Base-by-base conservation (phyloP, 2,888 invertebrate species). In the Polydrusus cervinus region DNA sequence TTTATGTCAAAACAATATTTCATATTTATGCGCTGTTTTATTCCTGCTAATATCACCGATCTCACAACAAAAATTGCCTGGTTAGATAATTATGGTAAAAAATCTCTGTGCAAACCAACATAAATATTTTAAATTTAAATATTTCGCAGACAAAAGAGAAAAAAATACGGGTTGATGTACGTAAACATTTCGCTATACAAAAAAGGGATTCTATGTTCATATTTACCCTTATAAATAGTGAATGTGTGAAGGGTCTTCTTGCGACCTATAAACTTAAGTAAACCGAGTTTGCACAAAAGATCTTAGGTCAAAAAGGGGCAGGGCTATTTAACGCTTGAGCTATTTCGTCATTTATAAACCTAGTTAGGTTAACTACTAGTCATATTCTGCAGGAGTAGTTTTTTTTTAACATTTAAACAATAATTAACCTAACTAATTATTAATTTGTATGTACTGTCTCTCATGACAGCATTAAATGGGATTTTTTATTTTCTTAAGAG, bases 191-290 rank as follows among this genome's bases (percentile, higher is more conserved):
- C 0, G 34, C 55, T 34, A 9, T 8, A 34, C 13, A 14, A 9
- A 55, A 55, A 34, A 55, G 30, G 55, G 55, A 55, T 34, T 20
- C 51, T 30, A 14, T 34, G 34, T 55, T 14, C 55, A 20, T 34
- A 55, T 34, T 34, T 34, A 51, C 51, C 20, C 20, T 51, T 20
- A 51, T 20, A 20, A 20, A 18, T 51, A 51, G 51, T 51, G 20
- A 51, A 51, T 20, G 20, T 5, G 20, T 51, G n/a, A 18, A 20
- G 18, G 34, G 47, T 49, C 16, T 49, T 49, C 16, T 5, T 16
- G 13, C 18, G 51, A 51, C 20, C 51, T 20, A 51, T 11, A 51
- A 51, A 51, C 8, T 51, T 51, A 16, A 47, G 47, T 14, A 47
- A 47, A 47, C 16, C 47, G 16, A 47, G 47, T 47, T 47, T 47